Evolutionary conservation across 1,140 invertebrate species (phyloP).

Genomic region (Colletes latitarsis): DNA sequence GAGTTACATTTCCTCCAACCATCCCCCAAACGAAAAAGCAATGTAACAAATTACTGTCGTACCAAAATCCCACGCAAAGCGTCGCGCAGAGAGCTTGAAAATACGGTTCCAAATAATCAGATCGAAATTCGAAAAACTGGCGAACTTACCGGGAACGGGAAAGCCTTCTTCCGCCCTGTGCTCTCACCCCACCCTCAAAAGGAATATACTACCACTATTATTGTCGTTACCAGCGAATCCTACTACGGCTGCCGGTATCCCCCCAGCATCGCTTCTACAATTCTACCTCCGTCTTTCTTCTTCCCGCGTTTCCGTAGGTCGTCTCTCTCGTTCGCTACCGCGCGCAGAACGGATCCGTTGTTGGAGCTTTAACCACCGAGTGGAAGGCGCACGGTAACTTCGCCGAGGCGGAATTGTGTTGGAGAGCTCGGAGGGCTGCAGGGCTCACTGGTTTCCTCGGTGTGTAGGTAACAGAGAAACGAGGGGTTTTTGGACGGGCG

Average conservation of each 20-base stretch:
- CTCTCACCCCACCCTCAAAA: slow-evolving; percentile 1
- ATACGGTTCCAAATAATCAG: no score
- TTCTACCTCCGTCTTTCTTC: not conserved
- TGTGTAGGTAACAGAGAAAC: slow-evolving; percentile 44
- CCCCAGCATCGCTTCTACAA: slow-evolving; percentile 23
- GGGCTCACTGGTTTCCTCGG: slow-evolving; percentile 57
- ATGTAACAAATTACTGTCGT: no score
- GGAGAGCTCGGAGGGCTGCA: slow-evolving; percentile 60
- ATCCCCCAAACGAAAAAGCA: no score
- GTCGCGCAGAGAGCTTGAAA: no score
- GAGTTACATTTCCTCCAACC: no score
- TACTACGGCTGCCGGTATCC: slow-evolving; percentile 20
- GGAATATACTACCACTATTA: slow-evolving; percentile 30
- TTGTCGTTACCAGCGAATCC: slow-evolving; percentile 23
- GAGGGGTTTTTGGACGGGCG: slow-evolving; percentile 31
- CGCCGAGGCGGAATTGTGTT: slow-evolving; percentile 69
- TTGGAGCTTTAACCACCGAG: slow-evolving; percentile 72
- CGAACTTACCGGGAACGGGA: no score
- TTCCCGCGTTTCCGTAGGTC: slow-evolving; percentile 23
- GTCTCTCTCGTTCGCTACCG: slow-evolving; percentile 9
- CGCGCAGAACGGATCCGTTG: slow-evolving; percentile 59
- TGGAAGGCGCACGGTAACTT: slow-evolving; percentile 68
- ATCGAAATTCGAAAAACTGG: no score
- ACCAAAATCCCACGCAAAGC: no score
- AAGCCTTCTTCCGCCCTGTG: not conserved